Evolutionary conservation across 2,797 vertebrate species (phyloP).

Genomic region (Aphelocoma californica): DNA sequence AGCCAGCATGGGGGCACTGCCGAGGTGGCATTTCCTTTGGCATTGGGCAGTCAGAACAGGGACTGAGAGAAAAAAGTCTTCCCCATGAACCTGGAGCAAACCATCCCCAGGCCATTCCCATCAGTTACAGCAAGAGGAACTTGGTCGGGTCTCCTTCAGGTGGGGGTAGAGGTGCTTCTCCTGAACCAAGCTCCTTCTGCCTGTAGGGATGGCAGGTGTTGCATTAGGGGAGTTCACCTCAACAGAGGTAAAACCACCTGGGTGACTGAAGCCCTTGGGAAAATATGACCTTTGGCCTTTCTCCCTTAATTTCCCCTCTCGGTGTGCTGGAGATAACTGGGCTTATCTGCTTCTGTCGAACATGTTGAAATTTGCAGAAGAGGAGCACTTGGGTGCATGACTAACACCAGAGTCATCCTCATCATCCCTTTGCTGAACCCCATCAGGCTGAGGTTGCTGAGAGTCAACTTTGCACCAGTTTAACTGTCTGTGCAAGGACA

Average conservation of each 20-base stretch:
- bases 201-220: rapidly evolving
- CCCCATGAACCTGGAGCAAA: rapidly evolving
- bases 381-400: background rate
- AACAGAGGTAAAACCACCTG: background rate
- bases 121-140: background rate
- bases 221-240: background rate
- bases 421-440: background rate
- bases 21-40: rapidly evolving
- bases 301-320: background rate
- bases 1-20: background rate
- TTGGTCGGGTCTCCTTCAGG: background rate
- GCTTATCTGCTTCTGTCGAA: background rate
- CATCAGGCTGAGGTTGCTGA: background rate
- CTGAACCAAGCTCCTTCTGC: background rate
- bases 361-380: background rate
- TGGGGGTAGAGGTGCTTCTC: background rate
- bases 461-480: slow-evolving; percentile 31
- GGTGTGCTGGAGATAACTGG: background rate
- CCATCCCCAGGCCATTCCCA: background rate
- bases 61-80: background rate
- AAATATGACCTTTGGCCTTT: background rate
- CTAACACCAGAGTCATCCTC: background rate
- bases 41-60: background rate
- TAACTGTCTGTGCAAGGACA: background rate
- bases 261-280: background rate